Base-by-base conservation (phyloP, 2,113 vertebrate species). In the Fregetta grallaria region DNA sequence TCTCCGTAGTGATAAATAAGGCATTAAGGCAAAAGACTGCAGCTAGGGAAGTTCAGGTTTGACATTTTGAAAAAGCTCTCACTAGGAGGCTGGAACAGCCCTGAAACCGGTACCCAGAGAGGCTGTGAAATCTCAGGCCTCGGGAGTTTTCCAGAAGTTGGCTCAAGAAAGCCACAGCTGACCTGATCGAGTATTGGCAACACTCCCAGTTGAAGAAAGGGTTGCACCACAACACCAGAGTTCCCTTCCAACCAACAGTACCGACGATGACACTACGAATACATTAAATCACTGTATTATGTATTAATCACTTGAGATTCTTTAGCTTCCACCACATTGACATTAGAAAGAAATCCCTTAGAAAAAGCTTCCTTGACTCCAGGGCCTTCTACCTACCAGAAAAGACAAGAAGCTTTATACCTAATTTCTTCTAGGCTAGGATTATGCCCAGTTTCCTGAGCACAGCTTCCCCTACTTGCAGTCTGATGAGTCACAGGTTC, bases 221-320 rank as follows among this genome's bases (percentile, higher is more conserved):
- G 30, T 2, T 76, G 14, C 38, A 53, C 17, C 42, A 47, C 4
- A 9, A 10, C 32, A 44, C 76, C 36, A 32, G 22, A 77, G 38
- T 10, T 73, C 20, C 38, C 45, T 68, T 56, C 52, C 55, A 45
- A 38, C 9, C n/a, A n/a, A 3, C 11, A 50, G 32, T 50, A n/a
- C n/a, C 5, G 13, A 18, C 10, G 10, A 16, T 2, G 8, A 21
- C 5, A 26, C 20, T 8, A 34, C 0, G 10, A 52, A 44, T 15
- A 78, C 8, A 2, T 1, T 5, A 45, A 44, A 63, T 9, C 10
- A 53, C 52, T 3, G 0, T 3, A 21, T 8, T 40, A 29, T 2
- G 4, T 56, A 56, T n/a, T 66, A 8, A 59, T 42, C n/a, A 20
- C 74, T 8, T 5, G 12, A 18, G 40, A 44, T 10, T 13, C 34